phyloP scores from a whole-genome alignment of 2,888 invertebrate species.

The Agrochola macilenta region DNA sequence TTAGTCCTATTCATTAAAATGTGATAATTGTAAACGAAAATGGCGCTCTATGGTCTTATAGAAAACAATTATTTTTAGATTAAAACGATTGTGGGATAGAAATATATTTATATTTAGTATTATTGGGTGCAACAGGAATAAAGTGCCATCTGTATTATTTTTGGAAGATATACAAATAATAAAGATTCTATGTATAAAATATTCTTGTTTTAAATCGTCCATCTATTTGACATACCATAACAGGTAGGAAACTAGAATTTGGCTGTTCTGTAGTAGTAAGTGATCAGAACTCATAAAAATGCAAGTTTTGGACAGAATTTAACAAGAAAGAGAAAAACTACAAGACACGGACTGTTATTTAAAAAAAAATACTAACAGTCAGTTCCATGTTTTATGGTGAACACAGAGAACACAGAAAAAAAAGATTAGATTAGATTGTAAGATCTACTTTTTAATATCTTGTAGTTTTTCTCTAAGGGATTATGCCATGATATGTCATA shows the following conservation, averaged over 20 bases:
- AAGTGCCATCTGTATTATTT: constrained; percentile 66
- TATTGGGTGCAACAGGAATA: constrained; percentile 46
- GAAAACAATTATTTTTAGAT: constrained; percentile 17
- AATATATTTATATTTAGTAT: constrained; percentile 55
- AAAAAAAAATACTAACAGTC: background rate
- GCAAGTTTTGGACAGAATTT: too few relatives aligned
- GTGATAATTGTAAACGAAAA: constrained; percentile 60
- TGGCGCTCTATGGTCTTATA: constrained; percentile 48
- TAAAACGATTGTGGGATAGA: constrained; percentile 18
- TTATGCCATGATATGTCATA: background rate
- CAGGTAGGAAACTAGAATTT: background rate
- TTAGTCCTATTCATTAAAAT: constrained; percentile 55
- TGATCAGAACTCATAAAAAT: too few relatives aligned
- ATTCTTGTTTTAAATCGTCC: constrained; percentile 25
- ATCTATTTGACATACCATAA: too few relatives aligned
- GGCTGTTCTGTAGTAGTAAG: background rate
- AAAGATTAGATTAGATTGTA: background rate
- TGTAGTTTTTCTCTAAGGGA: background rate
- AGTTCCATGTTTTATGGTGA: background rate
- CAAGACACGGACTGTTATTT: too few relatives aligned
- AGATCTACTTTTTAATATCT: background rate
- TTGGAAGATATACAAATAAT: constrained; percentile 56
- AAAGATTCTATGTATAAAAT: constrained; percentile 36
- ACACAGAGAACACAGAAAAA: background rate
- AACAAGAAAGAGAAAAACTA: too few relatives aligned